Evolutionary conservation across 2,797 vertebrate genomes (phyloP).

Genomic region (Dipus sagitta): DNA sequence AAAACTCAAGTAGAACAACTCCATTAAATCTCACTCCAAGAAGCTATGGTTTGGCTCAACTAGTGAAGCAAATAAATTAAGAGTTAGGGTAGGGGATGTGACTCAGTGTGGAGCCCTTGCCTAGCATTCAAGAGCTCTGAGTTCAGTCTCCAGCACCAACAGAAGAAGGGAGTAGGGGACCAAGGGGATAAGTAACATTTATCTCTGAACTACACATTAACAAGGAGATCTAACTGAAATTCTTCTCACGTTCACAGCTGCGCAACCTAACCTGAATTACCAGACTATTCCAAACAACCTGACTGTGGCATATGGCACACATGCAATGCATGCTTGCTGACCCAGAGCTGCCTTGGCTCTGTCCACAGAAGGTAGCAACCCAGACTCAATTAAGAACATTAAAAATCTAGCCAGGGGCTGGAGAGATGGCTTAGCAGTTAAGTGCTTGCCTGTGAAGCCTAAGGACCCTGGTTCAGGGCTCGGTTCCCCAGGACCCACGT

Average conservation of each 20-base stretch:
- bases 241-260: neutral
- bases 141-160: neutral
- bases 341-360: conserved; percentile 18
- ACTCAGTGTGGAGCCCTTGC: too few relatives aligned
- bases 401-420: neutral
- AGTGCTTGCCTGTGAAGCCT: too few relatives aligned
- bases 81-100: neutral
- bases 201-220: neutral
- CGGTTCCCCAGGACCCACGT: too few relatives aligned
- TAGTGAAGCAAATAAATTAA: neutral
- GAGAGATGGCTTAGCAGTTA: too few relatives aligned
- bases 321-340: neutral
- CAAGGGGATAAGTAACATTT: neutral
- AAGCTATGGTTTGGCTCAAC: neutral
- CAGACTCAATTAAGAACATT: conserved; percentile 1
- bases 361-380: neutral
- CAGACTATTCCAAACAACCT: neutral
- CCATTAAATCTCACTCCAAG: conserved; percentile 53
- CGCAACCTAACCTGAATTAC: conserved; percentile 2
- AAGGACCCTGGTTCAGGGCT: too few relatives aligned
- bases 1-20: conserved; percentile 47
- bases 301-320: neutral
- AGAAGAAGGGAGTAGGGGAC: neutral
- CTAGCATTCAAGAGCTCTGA: neutral
- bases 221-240: neutral